Conservation (phyloP, 1,140 invertebrate species). For the Radopholus similis region DNA sequence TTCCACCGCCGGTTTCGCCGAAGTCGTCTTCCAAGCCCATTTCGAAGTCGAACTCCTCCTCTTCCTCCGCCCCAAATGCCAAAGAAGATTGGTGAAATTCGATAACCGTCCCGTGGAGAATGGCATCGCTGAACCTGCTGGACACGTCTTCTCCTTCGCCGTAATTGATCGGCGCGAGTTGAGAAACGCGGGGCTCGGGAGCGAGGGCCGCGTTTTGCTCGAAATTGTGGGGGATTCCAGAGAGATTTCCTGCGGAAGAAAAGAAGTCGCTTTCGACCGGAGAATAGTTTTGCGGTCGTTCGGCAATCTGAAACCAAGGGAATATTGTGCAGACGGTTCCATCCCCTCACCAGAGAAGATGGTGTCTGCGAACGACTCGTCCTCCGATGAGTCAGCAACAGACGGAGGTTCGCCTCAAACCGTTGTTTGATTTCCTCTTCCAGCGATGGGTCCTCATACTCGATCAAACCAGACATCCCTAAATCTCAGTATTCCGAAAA, state of each 20-base stretch:
- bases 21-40: background rate
- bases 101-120: background rate
- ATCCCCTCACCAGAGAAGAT: background rate
- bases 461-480: background rate
- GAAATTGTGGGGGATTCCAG: constrained; percentile 17
- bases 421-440: background rate
- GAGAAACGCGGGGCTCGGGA: background rate
- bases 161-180: constrained; percentile 10
- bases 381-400: background rate
- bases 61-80: background rate
- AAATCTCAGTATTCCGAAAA: background rate
- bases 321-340: background rate
- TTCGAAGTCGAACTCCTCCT: background rate
- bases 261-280: too few species aligned
- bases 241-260: too few species aligned
- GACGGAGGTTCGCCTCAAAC: background rate
- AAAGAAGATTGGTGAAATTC: background rate
- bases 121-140: background rate
- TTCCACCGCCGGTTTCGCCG: background rate
- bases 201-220: background rate
- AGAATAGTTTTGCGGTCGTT: too few species aligned
- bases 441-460: background rate
- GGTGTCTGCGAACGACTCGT: background rate
- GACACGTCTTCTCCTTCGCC: background rate
- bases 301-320: too few species aligned